These are phyloP conservation scores for Rhyzopertha dominica DNA, from an alignment of 1,140 invertebrate species.

Conservation along the genomic window DNA sequence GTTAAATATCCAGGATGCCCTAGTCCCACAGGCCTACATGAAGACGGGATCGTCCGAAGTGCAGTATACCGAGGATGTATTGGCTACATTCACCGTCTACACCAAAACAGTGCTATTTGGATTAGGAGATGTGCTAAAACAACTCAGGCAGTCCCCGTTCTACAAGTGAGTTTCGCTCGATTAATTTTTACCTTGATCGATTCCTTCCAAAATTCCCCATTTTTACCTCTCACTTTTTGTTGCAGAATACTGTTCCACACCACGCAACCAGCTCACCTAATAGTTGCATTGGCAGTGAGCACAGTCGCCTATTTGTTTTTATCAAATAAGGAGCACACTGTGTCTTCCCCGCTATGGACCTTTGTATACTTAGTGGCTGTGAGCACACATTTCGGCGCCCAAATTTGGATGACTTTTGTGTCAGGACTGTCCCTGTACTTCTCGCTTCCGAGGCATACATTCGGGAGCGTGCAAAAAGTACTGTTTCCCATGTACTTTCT, in stretches of 20 bases:
- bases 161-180: constrained; percentile 22
- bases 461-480: constrained; percentile 75
- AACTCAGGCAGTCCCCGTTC: constrained; percentile 16
- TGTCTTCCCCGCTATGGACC: constrained; percentile 45
- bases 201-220: background rate
- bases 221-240: constrained; percentile 29
- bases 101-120: constrained; percentile 22
- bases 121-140: constrained; percentile 8
- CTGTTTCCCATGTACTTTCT: constrained; percentile 83
- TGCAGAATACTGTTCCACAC: constrained; percentile 63
- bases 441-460: constrained; percentile 71
- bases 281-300: constrained; percentile 59
- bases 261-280: constrained; percentile 69
- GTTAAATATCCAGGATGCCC: too few species aligned
- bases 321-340: constrained; percentile 46
- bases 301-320: constrained; percentile 56
- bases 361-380: constrained; percentile 69
- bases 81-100: constrained; percentile 24
- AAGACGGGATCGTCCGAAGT: too few species aligned
- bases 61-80: constrained; percentile 19
- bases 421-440: constrained; percentile 80
- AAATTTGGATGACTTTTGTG: constrained; percentile 86
- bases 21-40: too few species aligned
- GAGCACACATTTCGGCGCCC: constrained; percentile 71
- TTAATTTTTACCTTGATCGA: background rate